Conservation (phyloP, 2,888 invertebrate species). For the Dicranocentrus wangi region DNA sequence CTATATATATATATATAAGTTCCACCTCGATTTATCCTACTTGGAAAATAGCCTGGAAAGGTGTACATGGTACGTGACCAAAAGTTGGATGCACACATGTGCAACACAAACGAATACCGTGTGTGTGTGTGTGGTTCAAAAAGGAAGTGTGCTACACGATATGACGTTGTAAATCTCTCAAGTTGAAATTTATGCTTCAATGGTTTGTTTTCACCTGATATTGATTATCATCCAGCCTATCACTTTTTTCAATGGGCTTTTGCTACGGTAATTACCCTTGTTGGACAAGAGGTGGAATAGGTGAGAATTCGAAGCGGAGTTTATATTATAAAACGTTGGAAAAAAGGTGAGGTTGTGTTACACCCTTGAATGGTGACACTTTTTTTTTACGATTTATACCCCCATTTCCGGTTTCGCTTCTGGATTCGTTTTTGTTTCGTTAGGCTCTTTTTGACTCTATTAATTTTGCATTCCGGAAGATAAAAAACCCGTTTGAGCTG, state of each 20-base stretch:
- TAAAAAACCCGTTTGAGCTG: too few relatives aligned
- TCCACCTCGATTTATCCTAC: not conserved
- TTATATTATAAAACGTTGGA: not conserved
- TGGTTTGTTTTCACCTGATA: slow-evolving; percentile 26
- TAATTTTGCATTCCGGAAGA: too few relatives aligned
- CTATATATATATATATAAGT: not conserved
- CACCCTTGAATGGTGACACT: slow-evolving; percentile 23
- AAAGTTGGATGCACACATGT: not conserved
- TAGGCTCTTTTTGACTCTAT: too few relatives aligned
- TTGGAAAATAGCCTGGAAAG: not conserved
- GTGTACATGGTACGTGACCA: not conserved
- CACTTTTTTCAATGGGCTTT: slow-evolving; percentile 26
- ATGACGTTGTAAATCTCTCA: slow-evolving; percentile 40
- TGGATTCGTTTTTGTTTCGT: not conserved
- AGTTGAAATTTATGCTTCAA: slow-evolving; percentile 46
- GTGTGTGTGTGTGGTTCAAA: slow-evolving; percentile 15
- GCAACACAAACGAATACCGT: not conserved
- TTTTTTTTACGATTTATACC: slow-evolving; percentile 20
- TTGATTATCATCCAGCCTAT: slow-evolving; percentile 32
- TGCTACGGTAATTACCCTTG: slow-evolving; percentile 32
- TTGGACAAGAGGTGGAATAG: slow-evolving; percentile 16
- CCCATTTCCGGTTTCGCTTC: slow-evolving; percentile 27
- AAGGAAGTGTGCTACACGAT: slow-evolving; percentile 52
- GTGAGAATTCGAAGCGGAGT: slow-evolving; percentile 11
- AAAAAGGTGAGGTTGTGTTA: slow-evolving; percentile 22